These are phyloP conservation scores for Hormaphis cornu DNA, from an alignment of 1,140 invertebrate genomes.

Conservation along the genomic window DNA sequence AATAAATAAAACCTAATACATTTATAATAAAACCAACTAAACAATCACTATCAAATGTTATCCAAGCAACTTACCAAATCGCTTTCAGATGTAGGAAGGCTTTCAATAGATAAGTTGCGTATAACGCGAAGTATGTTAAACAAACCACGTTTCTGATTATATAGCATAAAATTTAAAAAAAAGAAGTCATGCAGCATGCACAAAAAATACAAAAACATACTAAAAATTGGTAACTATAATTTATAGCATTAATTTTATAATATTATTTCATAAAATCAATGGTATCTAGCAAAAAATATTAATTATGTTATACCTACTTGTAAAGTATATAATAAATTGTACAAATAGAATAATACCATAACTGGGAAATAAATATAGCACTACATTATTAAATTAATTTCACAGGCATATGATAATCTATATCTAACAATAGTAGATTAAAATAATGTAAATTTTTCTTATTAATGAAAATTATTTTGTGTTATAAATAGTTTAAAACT, in stretches of 20 bases:
- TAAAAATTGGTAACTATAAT: neutral
- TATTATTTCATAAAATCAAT: neutral
- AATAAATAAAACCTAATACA: neutral
- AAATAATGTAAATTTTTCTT: too few species aligned
- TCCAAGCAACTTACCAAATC: slow-evolving; percentile 19
- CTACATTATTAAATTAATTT: too few species aligned
- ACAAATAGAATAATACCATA: too few species aligned
- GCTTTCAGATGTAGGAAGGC: slow-evolving; percentile 21
- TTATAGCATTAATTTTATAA: too few species aligned
- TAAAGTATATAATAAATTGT: neutral
- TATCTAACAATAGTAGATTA: too few species aligned
- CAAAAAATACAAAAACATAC: neutral
- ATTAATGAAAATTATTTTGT: too few species aligned
- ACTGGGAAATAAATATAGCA: too few species aligned
- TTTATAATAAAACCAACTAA: too few species aligned
- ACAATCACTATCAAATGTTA: slow-evolving; percentile 1
- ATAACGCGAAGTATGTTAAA: slow-evolving; percentile 29
- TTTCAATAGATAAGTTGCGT: slow-evolving; percentile 13
- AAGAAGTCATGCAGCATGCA: slow-evolving; percentile 25
- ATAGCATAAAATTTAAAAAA: slow-evolving; percentile 3
- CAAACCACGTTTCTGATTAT: slow-evolving; percentile 20
- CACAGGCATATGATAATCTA: too few species aligned
- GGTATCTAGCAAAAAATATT: neutral
- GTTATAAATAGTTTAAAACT: too few species aligned
- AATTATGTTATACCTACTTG: neutral